Base-by-base conservation (phyloP, 1,140 invertebrate species). In the Sesamia nonagrioides region DNA sequence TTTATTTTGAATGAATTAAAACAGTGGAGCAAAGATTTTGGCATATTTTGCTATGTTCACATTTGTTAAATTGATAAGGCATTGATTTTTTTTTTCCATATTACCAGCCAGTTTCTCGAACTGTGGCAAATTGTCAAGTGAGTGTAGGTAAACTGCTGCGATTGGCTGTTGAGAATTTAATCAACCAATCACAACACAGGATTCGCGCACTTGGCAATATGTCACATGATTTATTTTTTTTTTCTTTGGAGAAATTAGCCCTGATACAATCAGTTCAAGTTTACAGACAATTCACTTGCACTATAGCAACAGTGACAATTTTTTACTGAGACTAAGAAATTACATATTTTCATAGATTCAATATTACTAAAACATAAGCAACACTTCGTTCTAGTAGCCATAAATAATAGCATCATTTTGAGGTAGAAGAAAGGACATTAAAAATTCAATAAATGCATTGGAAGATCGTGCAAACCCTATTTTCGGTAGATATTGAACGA, bases 391-490 rank as follows among this genome's bases (percentile, higher is more conserved):
- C 18, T 37, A 18, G 4, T 56, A 15, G 48, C 18, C n/a, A 72
- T 72, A 73, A 58, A 56, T 73, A 73, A 42, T 73, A 73, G 79
- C 81, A 83, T 85, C 81, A 87, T 83, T 66, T 80, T 89, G 88
- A 89, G 88, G 88, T 89, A 89, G 88, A 87, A 79, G 79, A 82
- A 82, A 78, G 84, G 40, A 45, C 54, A 73, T 74, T 45, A 45
- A 42, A 60, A 74, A 74, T 58, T 58, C 71, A 74, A 18, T 72
- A 74, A 74, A 74, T 74, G 54, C 71, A 60, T 40, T 61, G 42
- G 48, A 73, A 15, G 18, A 69, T 50, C 37, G 71, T 69, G 48
- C 13, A 40, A 66, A 66, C 61, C 42, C 54, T 66, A 8, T 8
- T 61, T 63, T 66, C 42, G 37, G 61, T 42, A 18, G 37, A 13